A percentile compares a stretch with the other conserved stretches of the same genome.
Conservation (phyloP, 2,113 vertebrate species). For the Microtus montanus region DNA sequence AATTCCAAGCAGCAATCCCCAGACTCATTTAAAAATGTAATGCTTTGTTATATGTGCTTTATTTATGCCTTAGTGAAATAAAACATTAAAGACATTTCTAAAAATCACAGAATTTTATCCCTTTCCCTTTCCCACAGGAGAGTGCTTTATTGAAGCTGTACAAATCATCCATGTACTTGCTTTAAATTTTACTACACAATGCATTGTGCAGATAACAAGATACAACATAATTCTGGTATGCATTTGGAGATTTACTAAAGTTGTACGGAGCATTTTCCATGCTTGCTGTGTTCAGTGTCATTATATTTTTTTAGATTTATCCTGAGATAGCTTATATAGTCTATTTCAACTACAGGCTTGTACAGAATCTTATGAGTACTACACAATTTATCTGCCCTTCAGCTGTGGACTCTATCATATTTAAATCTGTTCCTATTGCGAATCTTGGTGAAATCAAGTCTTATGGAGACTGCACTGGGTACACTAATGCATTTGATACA, state of each 20-base stretch:
- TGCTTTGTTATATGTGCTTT: constrained; percentile 2
- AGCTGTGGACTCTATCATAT: neutral
- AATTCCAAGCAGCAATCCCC: neutral
- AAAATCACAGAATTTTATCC: constrained; percentile 6
- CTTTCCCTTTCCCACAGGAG: neutral
- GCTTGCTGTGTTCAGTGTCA: neutral
- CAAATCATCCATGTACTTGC: neutral
- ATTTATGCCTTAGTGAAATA: constrained; percentile 39
- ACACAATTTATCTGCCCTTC: neutral
- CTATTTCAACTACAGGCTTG: constrained; percentile 39
- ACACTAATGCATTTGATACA: neutral
- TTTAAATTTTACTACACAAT: constrained; percentile 44
- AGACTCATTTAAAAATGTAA: constrained; percentile 49
- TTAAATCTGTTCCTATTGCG: neutral
- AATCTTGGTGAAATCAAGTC: constrained; percentile 19
- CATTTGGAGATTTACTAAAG: constrained; percentile 51
- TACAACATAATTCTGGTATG: neutral
- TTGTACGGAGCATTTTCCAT: constrained; percentile 34
- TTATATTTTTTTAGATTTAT: constrained; percentile 18
- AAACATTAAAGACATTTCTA: constrained; percentile 38
- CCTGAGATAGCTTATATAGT: neutral
- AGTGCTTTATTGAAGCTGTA: neutral
- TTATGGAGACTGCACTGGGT: neutral
- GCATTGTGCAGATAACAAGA: constrained; percentile 22
- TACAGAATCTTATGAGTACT: constrained; percentile 22